Conservation (phyloP, 2,113 vertebrate genomes). For the Pterocles burchelli region DNA sequence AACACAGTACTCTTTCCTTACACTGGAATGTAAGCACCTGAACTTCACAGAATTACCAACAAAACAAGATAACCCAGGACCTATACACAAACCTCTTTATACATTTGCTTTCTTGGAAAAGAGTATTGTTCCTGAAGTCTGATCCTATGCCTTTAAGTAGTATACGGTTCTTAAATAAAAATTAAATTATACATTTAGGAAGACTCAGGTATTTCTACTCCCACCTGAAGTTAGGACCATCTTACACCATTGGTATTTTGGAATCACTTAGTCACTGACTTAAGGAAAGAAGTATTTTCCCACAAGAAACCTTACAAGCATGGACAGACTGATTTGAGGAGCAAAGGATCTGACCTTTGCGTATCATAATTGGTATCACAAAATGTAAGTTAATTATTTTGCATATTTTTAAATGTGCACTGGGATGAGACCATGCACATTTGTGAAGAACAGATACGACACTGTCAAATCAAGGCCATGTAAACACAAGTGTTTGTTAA, state of each 20-base stretch:
- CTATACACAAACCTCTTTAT: not conserved
- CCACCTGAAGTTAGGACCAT: not conserved
- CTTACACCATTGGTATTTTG: not conserved
- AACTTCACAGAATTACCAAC: not conserved
- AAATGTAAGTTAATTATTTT: not conserved
- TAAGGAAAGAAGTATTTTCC: not conserved
- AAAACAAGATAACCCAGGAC: not conserved
- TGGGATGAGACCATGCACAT: not conserved
- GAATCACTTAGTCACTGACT: not conserved
- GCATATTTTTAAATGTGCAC: not conserved
- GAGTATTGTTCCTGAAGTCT: not conserved
- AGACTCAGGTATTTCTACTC: not conserved
- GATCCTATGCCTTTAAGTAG: not conserved
- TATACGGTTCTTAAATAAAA: not conserved
- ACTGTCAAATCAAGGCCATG: constrained; percentile 19
- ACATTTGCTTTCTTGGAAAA: not conserved
- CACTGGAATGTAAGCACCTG: not conserved
- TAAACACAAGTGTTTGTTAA: constrained; percentile 1
- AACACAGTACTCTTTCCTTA: not conserved
- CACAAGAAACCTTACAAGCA: not conserved
- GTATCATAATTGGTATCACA: not conserved
- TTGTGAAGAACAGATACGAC: constrained; percentile 6
- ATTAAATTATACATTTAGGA: not conserved
- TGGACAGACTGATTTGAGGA: not conserved
- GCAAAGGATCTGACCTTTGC: not conserved